Conservation (phyloP, 2,113 vertebrate species). For the Ancistrus triradiatus region DNA sequence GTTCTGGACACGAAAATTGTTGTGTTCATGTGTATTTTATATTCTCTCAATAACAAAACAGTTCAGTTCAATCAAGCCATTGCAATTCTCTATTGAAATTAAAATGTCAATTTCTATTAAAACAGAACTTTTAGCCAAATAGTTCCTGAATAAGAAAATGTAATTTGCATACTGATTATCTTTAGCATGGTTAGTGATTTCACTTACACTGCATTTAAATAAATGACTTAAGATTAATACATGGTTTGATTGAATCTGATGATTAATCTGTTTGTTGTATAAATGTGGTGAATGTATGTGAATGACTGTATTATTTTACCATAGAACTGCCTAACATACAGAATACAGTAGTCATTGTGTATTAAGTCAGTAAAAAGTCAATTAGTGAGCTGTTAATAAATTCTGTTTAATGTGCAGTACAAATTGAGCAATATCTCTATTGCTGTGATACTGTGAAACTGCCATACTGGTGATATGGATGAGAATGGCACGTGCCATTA, state of each 20-base stretch:
- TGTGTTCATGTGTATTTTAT: constrained; percentile 11
- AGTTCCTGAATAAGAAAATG: neutral
- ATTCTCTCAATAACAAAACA: constrained; percentile 17
- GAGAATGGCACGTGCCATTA: constrained; percentile 10
- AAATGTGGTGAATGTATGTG: constrained; percentile 25
- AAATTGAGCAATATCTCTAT: constrained; percentile 49
- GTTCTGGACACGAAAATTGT: constrained; percentile 1
- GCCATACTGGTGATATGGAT: constrained; percentile 35
- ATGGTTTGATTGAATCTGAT: constrained; percentile 39
- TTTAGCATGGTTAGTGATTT: neutral
- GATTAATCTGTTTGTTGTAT: constrained; percentile 23
- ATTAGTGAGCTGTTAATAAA: constrained; percentile 11
- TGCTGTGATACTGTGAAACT: constrained; percentile 51
- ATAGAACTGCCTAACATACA: constrained; percentile 27
- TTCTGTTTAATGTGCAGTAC: constrained; percentile 42
- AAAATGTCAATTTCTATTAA: too few relatives aligned
- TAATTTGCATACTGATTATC: neutral
- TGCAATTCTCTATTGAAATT: neutral
- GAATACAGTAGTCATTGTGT: constrained; percentile 27
- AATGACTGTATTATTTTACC: constrained; percentile 14
- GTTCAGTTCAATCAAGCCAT: constrained; percentile 24
- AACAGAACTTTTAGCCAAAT: neutral
- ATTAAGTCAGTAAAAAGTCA: constrained; percentile 13
- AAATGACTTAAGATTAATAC: neutral
- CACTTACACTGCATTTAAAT: neutral